Percentiles rank a stretch among this genome's conserved stretches.
Conservation (phyloP, 2,888 invertebrate species). For the Hypercompe scribonia region DNA sequence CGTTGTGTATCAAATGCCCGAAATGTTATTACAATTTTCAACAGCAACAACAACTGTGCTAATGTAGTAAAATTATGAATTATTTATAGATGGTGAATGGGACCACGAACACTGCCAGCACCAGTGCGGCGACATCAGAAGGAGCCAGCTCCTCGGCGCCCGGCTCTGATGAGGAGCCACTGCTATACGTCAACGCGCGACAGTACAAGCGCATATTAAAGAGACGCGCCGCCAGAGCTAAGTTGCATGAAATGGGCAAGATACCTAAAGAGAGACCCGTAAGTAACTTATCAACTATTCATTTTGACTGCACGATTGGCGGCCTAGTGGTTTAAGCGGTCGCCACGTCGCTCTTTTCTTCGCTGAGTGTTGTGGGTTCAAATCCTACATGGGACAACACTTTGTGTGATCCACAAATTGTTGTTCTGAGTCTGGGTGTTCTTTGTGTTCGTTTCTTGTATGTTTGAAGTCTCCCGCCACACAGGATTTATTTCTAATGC, state of each 20-base stretch:
- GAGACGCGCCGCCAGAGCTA: slow-evolving; percentile 96
- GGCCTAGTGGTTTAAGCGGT: too few species aligned
- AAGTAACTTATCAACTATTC: slow-evolving; percentile 35
- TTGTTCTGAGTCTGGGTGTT: too few species aligned
- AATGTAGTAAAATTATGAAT: not conserved
- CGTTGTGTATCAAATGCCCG: too few species aligned
- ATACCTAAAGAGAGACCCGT: slow-evolving; percentile 98
- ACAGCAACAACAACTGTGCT: too few species aligned
- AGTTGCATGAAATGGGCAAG: slow-evolving; percentile 97
- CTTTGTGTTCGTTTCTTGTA: too few species aligned
- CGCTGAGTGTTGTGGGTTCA: too few species aligned
- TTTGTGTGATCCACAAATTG: too few species aligned
- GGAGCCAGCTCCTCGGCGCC: slow-evolving; percentile 71
- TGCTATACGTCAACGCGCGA: slow-evolving; percentile 98
- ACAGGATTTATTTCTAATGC: too few species aligned
- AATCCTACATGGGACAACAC: too few species aligned
- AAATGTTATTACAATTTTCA: too few species aligned
- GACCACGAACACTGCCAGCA: slow-evolving; percentile 59
- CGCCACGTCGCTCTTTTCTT: too few species aligned
- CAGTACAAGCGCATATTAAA: slow-evolving; percentile 99
- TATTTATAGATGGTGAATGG: slow-evolving; percentile 76
- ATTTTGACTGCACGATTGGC: not conserved
- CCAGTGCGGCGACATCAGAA: slow-evolving; percentile 66
- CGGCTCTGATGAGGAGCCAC: slow-evolving; percentile 96
- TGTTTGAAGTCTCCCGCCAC: too few species aligned